A percentile compares a stretch with the other conserved stretches of the same genome.
Evolutionary conservation across 2,113 vertebrate species (phyloP).

Genomic region (Leiothrix lutea): DNA sequence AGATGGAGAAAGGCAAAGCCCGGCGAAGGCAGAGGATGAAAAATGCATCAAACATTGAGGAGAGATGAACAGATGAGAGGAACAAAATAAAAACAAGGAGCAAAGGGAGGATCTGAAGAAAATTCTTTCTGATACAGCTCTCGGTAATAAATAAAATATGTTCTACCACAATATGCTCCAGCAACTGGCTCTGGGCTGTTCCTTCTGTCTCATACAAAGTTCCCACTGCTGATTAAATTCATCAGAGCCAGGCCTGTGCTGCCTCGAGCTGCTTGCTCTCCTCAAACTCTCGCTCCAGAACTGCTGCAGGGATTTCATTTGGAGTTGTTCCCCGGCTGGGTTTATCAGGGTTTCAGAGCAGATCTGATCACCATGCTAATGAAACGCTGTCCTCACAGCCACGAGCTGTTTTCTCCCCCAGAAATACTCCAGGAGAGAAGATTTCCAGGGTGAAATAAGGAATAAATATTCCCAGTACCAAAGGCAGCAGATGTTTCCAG

Average conservation of each 20-base stretch:
- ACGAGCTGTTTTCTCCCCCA: not conserved
- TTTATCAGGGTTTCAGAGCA: not conserved
- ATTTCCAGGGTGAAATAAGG: not conserved
- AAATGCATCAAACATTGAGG: constrained; percentile 7
- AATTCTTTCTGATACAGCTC: constrained; percentile 44
- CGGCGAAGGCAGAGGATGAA: not conserved
- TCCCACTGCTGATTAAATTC: constrained; percentile 35
- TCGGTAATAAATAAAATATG: constrained; percentile 49
- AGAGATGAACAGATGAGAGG: not conserved
- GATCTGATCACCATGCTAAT: not conserved
- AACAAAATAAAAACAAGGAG: constrained; percentile 11
- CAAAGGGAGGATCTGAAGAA: constrained; percentile 22
- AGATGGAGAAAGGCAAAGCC: not conserved
- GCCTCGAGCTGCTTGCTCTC: constrained; percentile 31
- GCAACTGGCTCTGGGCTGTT: constrained; percentile 38
- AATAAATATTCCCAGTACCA: not conserved
- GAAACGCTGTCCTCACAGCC: not conserved
- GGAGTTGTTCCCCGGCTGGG: not conserved
- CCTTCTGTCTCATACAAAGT: not conserved
- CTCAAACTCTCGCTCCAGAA: not conserved
- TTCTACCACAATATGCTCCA: not conserved
- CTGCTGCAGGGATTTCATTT: not conserved
- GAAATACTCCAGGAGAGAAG: not conserved
- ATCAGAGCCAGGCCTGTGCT: not conserved
- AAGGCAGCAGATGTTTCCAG: not conserved